A percentile compares a stretch with the other conserved stretches of the same genome.
phyloP scores from a whole-genome alignment of 1,140 invertebrate species.

The Tetramorium simillimum region DNA sequence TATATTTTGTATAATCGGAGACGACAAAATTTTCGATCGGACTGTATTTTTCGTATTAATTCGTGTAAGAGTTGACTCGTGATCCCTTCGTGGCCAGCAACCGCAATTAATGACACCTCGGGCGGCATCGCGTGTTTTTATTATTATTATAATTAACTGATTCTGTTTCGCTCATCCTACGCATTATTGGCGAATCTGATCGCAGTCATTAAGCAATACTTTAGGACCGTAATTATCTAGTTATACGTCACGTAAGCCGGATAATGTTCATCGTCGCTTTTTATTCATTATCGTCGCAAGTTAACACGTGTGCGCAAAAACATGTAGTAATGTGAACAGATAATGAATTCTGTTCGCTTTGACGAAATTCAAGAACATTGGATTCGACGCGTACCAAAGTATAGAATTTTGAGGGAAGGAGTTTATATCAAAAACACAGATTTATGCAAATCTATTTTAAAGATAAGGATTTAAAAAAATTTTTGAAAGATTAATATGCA shows the following conservation, averaged over 20 bases:
- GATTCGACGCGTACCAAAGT: not conserved
- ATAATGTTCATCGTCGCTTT: slow-evolving; percentile 34
- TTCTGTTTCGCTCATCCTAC: slow-evolving; percentile 4
- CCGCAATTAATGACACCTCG: slow-evolving; percentile 28
- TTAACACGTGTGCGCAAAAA: slow-evolving; percentile 8
- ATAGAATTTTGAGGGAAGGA: not conserved
- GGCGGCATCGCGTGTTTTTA: slow-evolving; percentile 7
- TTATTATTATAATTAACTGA: slow-evolving; percentile 47
- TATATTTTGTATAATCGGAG: not conserved
- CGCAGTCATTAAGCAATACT: slow-evolving; percentile 42
- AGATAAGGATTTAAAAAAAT: not conserved
- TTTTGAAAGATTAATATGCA: no score
- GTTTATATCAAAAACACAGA: not conserved
- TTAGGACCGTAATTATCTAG: slow-evolving; percentile 50
- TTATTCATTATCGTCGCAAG: slow-evolving; percentile 38
- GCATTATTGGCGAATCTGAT: slow-evolving; percentile 37
- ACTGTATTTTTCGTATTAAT: not conserved
- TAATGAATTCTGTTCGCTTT: not conserved
- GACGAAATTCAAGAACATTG: not conserved
- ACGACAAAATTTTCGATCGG: not conserved
- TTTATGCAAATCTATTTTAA: not conserved
- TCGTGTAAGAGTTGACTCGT: not conserved
- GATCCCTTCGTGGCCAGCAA: not conserved
- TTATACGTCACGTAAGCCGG: not conserved
- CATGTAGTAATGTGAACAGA: not conserved